Evolutionary conservation across 37 sponge, comb jelly and placozoan genomes (phyloP).

Genomic region (Corticium candelabrum): DNA sequence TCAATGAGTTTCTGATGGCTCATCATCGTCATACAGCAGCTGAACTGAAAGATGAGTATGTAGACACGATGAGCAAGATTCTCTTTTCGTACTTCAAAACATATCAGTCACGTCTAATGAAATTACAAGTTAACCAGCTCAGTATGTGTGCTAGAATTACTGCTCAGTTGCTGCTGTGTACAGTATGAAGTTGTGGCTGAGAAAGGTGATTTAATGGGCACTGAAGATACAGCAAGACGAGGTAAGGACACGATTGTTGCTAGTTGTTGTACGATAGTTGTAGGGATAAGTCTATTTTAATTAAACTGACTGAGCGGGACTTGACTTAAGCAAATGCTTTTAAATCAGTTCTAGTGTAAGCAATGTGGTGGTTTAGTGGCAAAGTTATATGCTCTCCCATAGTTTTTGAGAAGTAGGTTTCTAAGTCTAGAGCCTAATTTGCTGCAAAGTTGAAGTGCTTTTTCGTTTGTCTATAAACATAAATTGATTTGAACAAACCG

Average conservation of each 20-base stretch:
- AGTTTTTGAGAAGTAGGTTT: too few relatives aligned
- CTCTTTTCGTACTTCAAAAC: constrained; percentile 95
- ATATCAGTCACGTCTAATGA: constrained; percentile 73
- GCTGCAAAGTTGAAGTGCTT: too few relatives aligned
- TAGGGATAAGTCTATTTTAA: too few relatives aligned
- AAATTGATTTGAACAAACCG: too few relatives aligned
- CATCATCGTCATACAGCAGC: constrained; percentile 72
- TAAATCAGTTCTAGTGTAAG: too few relatives aligned
- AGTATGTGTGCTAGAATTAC: neutral
- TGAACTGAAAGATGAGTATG: constrained; percentile 75
- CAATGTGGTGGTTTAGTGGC: too few relatives aligned
- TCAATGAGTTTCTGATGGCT: constrained; percentile 88
- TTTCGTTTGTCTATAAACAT: too few relatives aligned
- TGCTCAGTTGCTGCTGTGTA: neutral
- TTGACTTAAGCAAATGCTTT: too few relatives aligned
- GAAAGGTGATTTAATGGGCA: constrained; percentile 93
- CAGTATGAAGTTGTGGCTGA: constrained; percentile 84
- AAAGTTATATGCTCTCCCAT: too few relatives aligned
- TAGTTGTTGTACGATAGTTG: too few relatives aligned
- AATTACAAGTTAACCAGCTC: constrained; percentile 43
- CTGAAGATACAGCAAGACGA: constrained; percentile 75
- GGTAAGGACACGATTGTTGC: neutral
- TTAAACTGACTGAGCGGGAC: too few relatives aligned
- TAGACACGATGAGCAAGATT: constrained; percentile 89
- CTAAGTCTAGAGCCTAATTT: too few relatives aligned